Percentiles rank a stretch among this genome's conserved stretches.
phyloP scores from a whole-genome alignment of 2,113 vertebrate genomes.

The Podocnemis expansa region DNA sequence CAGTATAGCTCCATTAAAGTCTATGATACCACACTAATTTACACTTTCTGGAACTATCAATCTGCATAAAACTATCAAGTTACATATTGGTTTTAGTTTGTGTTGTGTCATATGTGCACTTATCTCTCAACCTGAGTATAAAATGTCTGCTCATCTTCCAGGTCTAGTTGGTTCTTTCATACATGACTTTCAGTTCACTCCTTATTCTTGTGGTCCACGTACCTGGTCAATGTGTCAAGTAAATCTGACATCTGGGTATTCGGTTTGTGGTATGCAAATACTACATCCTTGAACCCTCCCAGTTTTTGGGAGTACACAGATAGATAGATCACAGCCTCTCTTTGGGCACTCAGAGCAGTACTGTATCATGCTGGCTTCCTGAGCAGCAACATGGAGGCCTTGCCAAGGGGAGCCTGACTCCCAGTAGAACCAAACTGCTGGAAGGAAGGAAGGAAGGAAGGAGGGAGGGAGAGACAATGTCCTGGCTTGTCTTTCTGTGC shows the following conservation, averaged over 20 bases:
- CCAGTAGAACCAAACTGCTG: background rate
- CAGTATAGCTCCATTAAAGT: background rate
- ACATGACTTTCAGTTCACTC: background rate
- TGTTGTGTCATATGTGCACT: background rate
- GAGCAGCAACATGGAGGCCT: background rate
- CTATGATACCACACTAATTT: background rate
- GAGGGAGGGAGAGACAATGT: background rate
- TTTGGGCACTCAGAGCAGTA: background rate
- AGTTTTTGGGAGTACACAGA: background rate
- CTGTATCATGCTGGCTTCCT: rapidly evolving
- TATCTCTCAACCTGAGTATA: background rate
- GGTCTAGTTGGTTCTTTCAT: background rate
- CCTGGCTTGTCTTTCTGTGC: background rate
- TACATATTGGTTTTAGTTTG: background rate
- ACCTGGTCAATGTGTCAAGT: background rate
- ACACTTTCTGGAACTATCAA: background rate
- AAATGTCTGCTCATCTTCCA: background rate
- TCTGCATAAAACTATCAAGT: background rate
- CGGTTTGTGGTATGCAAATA: background rate
- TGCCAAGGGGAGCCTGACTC: background rate
- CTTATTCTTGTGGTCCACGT: background rate
- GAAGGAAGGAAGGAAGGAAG: background rate
- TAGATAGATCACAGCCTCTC: background rate
- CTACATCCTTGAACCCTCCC: no score
- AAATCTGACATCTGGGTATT: background rate